Evolutionary conservation across 37 sponge, comb jelly and placozoan genomes (phyloP).

Genomic region (Oopsacas minuta): DNA sequence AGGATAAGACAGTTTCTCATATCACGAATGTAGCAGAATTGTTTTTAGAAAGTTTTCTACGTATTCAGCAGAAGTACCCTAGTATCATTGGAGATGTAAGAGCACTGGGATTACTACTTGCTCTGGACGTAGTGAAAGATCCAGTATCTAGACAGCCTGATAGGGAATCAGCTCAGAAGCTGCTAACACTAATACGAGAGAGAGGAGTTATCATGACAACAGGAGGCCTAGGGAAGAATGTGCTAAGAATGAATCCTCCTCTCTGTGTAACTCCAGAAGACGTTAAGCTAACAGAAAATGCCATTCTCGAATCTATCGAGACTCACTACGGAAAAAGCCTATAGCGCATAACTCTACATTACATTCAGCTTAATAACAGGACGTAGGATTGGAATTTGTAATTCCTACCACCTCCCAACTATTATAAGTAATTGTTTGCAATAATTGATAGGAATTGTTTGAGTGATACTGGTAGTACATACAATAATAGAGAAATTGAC

Average conservation of each 20-base stretch:
- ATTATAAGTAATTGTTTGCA: too few species aligned
- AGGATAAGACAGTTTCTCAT: slow-evolving; percentile 51
- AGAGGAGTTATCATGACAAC: not conserved
- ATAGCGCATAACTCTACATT: too few species aligned
- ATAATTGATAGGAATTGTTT: too few species aligned
- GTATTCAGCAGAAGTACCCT: slow-evolving; percentile 32
- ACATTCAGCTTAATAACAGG: too few species aligned
- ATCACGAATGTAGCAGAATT: slow-evolving; percentile 53
- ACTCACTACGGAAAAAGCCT: not conserved
- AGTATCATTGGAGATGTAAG: slow-evolving; percentile 69
- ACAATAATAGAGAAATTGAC: too few species aligned
- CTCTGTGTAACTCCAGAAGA: not conserved
- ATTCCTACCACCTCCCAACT: too few species aligned
- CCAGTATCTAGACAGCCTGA: slow-evolving; percentile 44
- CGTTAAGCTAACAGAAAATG: not conserved
- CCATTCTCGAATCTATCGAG: not conserved
- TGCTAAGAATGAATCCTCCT: not conserved
- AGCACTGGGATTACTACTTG: slow-evolving; percentile 77
- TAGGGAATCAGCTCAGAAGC: slow-evolving; percentile 35
- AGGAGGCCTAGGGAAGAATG: not conserved
- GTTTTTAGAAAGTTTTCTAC: slow-evolving; percentile 31
- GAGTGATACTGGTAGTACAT: too few species aligned
- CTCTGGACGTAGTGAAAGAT: slow-evolving; percentile 73
- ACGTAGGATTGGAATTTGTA: too few species aligned
- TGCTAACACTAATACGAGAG: not conserved